Conservation (phyloP, 2,888 invertebrate species). For the Cerastis leucographa region DNA sequence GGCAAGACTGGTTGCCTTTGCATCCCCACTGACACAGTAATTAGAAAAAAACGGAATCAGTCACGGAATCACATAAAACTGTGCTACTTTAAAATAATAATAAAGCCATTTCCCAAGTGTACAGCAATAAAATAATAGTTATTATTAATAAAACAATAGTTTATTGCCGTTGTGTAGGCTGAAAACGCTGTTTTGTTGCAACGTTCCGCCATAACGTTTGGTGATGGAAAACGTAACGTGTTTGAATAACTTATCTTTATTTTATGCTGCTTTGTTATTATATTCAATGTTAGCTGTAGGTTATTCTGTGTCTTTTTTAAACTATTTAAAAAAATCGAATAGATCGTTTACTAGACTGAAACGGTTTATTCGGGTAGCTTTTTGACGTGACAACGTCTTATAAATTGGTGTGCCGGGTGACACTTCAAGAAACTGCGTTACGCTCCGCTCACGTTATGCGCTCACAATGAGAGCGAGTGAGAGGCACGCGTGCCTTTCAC, state of each 20-base stretch:
- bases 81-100: constrained; percentile 3
- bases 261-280: background rate
- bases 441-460: too few relatives aligned
- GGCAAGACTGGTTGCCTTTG: background rate
- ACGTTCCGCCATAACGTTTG: background rate
- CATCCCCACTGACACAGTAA: background rate
- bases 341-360: too few relatives aligned
- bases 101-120: constrained; percentile 18
- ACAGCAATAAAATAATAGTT: constrained; percentile 41
- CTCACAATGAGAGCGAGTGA: too few relatives aligned
- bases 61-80: background rate
- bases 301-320: background rate
- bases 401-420: too few relatives aligned
- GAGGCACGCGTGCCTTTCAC: too few relatives aligned
- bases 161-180: constrained; percentile 40
- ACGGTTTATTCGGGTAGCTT: too few relatives aligned
- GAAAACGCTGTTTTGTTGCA: constrained; percentile 20
- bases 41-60: background rate
- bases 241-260: constrained; percentile 5
- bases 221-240: constrained; percentile 10
- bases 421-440: too few relatives aligned
- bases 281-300: background rate
- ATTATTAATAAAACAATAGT: constrained; percentile 45
- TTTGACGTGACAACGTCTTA: too few relatives aligned
- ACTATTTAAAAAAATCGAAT: background rate